Evolutionary conservation across 30 jellyfish, hydroid and myxozoan species (phyloP).

Genomic region (Hydra vulgaris): DNA sequence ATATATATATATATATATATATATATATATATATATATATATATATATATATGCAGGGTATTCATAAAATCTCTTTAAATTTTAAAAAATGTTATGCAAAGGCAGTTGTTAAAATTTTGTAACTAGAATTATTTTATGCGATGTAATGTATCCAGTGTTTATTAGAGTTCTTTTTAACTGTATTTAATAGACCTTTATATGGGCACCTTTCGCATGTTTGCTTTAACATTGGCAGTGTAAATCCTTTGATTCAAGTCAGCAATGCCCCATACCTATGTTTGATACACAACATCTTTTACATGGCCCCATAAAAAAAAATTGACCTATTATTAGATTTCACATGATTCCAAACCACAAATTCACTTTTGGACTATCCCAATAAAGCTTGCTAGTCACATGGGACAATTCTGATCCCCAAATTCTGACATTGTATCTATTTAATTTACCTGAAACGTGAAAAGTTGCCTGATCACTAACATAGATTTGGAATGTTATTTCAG

Average conservation of each 20-base stretch:
- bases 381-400: neutral
- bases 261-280: neutral
- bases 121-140: no score
- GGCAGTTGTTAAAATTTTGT: no score
- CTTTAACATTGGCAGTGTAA: neutral
- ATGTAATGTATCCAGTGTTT: no score
- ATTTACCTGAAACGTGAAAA: neutral
- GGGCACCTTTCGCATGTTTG: no score
- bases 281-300: neutral
- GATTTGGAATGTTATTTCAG: neutral
- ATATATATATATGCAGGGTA: no score
- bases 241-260: neutral
- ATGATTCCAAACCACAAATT: neutral
- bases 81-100: no score
- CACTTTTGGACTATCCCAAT: neutral
- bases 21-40: no score
- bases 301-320: neutral
- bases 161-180: no score
- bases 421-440: neutral
- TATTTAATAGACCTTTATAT: no score
- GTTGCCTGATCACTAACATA: neutral
- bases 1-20: no score
- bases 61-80: no score
- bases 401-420: neutral
- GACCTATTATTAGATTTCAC: neutral